These are phyloP conservation scores for Ataeniobius toweri DNA, from an alignment of 2,797 vertebrate species.

Conservation along the genomic window DNA sequence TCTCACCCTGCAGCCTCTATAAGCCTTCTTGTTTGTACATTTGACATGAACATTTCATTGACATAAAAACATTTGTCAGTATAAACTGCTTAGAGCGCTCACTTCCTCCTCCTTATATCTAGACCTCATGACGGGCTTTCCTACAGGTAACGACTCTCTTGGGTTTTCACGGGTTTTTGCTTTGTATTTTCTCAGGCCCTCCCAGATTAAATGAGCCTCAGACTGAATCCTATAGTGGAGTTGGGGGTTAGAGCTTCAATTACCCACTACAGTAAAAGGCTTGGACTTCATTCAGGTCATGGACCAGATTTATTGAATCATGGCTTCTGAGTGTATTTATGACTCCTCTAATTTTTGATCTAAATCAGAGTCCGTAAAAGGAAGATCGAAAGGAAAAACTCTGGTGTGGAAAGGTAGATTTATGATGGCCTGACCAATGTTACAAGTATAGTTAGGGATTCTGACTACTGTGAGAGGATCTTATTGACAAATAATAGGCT, in stretches of 20 bases:
- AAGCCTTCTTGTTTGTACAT: conserved; percentile 36
- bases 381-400: conserved; percentile 13
- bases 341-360: conserved; percentile 44
- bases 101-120: conserved; percentile 29
- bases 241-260: conserved; percentile 32
- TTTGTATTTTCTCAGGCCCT: conserved; percentile 46
- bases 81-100: conserved; percentile 21
- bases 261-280: conserved; percentile 49
- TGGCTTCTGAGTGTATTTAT: conserved; percentile 60
- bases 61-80: conserved; percentile 42
- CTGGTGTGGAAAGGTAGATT: conserved; percentile 12
- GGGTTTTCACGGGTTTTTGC: conserved; percentile 41
- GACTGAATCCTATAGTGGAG: conserved; percentile 42
- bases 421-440: conserved; percentile 5
- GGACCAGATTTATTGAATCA: conserved; percentile 70
- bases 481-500: conserved; percentile 52
- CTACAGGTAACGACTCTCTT: conserved; percentile 33
- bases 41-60: conserved; percentile 63
- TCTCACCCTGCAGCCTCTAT: conserved; percentile 32
- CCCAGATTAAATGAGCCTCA: conserved; percentile 51
- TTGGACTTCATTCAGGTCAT: conserved; percentile 44
- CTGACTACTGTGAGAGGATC: conserved; percentile 19
- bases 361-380: conserved; percentile 50
- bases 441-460: not conserved
- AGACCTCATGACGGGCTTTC: conserved; percentile 26